Base-by-base conservation (phyloP, 2,888 invertebrate genomes). In the Drosophila anceps region DNA sequence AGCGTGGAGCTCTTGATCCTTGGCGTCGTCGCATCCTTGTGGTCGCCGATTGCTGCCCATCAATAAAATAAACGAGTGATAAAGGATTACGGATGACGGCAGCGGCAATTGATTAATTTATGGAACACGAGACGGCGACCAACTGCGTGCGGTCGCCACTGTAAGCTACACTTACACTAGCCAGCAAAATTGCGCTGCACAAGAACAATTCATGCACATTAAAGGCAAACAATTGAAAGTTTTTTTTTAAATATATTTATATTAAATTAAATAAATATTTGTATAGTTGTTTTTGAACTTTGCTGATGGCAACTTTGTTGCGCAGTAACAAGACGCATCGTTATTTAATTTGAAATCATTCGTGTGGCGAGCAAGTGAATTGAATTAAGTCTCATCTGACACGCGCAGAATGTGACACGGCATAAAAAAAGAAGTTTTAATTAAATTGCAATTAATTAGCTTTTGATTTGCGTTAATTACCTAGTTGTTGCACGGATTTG, bases 71-170 rank as follows among this genome's bases (percentile, higher is more conserved):
- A 69, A 61, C 79, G 73, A 71, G 68, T 79, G 73, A 70, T 79
- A 73, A 79, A 76, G 79, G 68, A 76, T 79, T 73, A 79, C 68
- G 51, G 61, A 72, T 58, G 63, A 44, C 51, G 66, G 41, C 67
- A 51, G 55, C 64, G 58, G 50, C 63, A 79, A 84, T 82, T 86
- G 84, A 86, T 86, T 86, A 86, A 84, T 84, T 84, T 86, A 84
- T 84, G 76, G 63, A 59, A 73, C 70, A 67, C 37, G 69, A 74
- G 74, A 85, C 76, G 76, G 79, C 59, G 41, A 69, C 53, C 72
- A 59, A 60, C 55, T 44, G 57, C 20, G 12, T 33, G 59, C 53
- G 41, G 31, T 29, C 24, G 8, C 33, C 24, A 15, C 35, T 15
- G 37, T 13, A 29, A 50, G 18, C 55, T 33, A 12, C 44, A 13